Base-by-base conservation (phyloP, 2,888 invertebrate genomes). In the Desoria tigrina region DNA sequence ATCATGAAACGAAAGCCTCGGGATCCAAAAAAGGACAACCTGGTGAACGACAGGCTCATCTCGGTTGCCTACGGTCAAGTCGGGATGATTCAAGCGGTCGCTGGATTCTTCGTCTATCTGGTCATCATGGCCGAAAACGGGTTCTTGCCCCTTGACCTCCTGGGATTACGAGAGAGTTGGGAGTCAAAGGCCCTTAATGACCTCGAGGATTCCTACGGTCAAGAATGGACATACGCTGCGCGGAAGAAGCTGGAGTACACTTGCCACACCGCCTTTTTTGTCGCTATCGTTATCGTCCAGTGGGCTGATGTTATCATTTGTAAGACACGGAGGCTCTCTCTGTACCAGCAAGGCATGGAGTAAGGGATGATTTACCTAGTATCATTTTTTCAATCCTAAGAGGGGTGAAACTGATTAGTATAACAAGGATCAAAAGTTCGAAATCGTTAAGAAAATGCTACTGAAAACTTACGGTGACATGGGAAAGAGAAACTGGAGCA, bases 101-200 rank as follows among this genome's bases (percentile, higher is more conserved):
- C 97, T 74, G 99, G 98, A 32, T 99, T 99, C 90, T 99, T 97
- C 85, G 93, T 94, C 63, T 99, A 99, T 86, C 97, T 98, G 83
- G 97, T 99, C 78, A 99, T 99, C 81, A 94, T 99, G 96, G 98
- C 95, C 84, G 98, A 98, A 82, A 98, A 98, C 82, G 99, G 99
- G 77, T 99, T 99, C 86, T 85, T 94, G 81, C 96, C 97, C 2
- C 80, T 84, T 79, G 85, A 86, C 78, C 86, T 99, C 77, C 90
- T 97, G 81, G 98, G 98, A 75, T 90, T 99, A 79, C 89, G 99
- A 80, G 93, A 94, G 83, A 88, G 91, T 79, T 99, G 99, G 99
- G 99, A 99, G 81, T 95, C 97, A 32, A 93, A 94, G 83, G 96
- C 95, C 77, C 90, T 98, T 81, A 99, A 98, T 82, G 98, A 99